Evolutionary conservation across 2,797 vertebrate genomes (phyloP).

Genomic region (Notolepis coatsorum): DNA sequence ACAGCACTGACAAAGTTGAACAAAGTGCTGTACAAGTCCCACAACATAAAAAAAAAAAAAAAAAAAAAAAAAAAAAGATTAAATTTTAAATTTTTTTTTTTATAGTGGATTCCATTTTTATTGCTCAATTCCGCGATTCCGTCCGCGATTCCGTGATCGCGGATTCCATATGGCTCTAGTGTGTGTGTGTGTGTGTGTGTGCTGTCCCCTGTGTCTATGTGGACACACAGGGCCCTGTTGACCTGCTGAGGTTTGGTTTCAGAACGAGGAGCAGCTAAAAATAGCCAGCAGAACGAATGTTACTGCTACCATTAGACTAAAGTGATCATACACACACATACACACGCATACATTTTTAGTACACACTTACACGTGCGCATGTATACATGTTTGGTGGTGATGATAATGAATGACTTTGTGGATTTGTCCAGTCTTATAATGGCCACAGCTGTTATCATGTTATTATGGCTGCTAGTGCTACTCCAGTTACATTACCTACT

Average conservation of each 20-base stretch:
- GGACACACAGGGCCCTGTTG: conserved; percentile 56
- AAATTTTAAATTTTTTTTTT: no score
- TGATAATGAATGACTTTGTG: conserved; percentile 17
- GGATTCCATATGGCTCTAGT: no score
- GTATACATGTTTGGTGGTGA: background rate
- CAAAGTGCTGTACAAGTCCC: no score
- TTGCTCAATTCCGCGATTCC: no score
- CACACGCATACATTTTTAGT: background rate
- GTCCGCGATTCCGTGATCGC: no score
- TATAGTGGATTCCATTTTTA: no score
- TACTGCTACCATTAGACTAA: conserved; percentile 47
- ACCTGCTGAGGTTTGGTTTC: conserved; percentile 53
- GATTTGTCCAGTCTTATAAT: conserved; percentile 7
- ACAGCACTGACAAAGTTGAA: no score
- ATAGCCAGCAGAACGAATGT: conserved; percentile 63
- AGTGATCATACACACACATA: conserved; percentile 20
- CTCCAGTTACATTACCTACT: no score
- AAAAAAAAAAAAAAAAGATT: no score
- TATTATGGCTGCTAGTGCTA: no score
- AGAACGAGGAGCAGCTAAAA: conserved; percentile 63
- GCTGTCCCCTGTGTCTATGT: conserved; percentile 17
- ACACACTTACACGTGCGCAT: background rate
- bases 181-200: conserved; percentile 23
- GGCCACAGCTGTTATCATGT: background rate
- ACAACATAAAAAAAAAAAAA: no score